These are phyloP conservation scores for Chaetodon auriga DNA, from an alignment of 2,113 vertebrate species.

Conservation along the genomic window DNA sequence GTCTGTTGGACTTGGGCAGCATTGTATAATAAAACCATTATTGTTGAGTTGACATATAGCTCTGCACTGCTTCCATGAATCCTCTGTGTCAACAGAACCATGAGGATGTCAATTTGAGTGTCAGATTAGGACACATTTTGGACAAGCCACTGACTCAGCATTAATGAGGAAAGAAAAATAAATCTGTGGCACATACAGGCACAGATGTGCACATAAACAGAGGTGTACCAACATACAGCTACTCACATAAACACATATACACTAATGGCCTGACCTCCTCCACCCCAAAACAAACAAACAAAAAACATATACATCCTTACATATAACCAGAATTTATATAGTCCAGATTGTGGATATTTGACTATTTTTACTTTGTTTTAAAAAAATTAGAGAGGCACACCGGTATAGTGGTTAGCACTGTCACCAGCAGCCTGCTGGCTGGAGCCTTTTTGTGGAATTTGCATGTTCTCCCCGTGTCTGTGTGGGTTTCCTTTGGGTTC, in stretches of 20 bases:
- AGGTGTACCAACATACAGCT: background rate
- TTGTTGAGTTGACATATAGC: conserved; percentile 67
- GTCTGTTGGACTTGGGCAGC: conserved; percentile 59
- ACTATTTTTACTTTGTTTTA: too few species aligned
- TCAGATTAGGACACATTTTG: conserved; percentile 59
- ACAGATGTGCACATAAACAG: background rate
- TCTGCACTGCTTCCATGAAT: conserved; percentile 55
- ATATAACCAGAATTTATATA: too few species aligned
- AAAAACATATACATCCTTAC: background rate
- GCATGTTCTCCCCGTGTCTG: too few species aligned
- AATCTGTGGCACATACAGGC: background rate
- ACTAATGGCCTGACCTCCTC: background rate
- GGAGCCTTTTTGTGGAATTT: too few species aligned
- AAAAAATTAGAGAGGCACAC: too few species aligned
- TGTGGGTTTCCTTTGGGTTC: too few species aligned
- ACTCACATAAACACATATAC: background rate
- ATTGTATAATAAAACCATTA: conserved; percentile 80
- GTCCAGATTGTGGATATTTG: too few species aligned
- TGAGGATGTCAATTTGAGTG: conserved; percentile 59
- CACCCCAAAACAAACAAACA: background rate
- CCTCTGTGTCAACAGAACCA: conserved; percentile 47
- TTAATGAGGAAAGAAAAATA: conserved; percentile 39
- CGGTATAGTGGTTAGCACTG: too few species aligned
- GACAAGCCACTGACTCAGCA: conserved; percentile 55
- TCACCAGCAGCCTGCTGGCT: too few species aligned